Conservation (phyloP, 1,140 invertebrate species). For the Hormaphis cornu region DNA sequence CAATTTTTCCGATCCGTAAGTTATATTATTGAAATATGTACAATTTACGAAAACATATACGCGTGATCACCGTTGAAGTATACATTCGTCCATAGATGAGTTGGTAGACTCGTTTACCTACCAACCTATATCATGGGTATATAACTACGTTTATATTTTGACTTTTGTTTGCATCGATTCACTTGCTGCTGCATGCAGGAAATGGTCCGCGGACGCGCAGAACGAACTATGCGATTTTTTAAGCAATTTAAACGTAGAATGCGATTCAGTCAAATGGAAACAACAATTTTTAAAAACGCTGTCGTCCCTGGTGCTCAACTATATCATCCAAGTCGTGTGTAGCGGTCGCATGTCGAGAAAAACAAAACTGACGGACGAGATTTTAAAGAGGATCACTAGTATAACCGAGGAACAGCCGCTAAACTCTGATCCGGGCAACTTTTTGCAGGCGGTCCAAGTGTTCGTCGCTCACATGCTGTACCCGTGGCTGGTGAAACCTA, state of each 20-base stretch:
- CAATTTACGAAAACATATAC: neutral
- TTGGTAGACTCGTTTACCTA: too few species aligned
- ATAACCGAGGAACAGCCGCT: neutral
- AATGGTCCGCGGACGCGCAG: neutral
- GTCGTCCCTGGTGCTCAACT: neutral
- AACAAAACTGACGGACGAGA: neutral
- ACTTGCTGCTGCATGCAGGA: neutral
- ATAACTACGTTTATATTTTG: too few species aligned
- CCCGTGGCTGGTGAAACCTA: neutral
- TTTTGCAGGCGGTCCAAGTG: neutral
- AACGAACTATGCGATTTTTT: neutral
- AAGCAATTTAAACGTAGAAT: neutral
- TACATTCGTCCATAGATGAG: too few species aligned
- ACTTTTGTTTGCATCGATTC: neutral
- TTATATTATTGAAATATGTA: neutral
- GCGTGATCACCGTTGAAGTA: too few species aligned
- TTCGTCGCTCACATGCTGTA: neutral
- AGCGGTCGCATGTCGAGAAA: neutral
- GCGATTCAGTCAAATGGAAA: neutral
- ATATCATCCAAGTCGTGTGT: neutral
- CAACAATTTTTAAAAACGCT: neutral
- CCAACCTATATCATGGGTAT: too few species aligned
- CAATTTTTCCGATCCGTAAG: neutral
- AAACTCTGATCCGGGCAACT: neutral
- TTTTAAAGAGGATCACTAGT: neutral